These are phyloP conservation scores for Melikaiella ostensackeni DNA, from an alignment of 2,888 invertebrate species.

Conservation along the genomic window DNA sequence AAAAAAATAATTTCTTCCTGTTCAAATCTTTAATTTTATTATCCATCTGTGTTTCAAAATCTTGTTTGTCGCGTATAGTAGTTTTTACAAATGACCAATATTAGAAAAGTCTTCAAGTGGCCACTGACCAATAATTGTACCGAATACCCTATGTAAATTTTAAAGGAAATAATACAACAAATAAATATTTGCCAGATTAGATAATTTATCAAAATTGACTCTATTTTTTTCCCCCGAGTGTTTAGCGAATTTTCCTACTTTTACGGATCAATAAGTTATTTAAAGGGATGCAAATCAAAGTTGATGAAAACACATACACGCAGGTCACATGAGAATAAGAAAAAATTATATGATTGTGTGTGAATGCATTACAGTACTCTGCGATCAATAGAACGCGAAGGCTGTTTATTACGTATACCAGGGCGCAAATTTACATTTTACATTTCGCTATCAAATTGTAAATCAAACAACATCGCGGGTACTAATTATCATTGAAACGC, in stretches of 20 bases:
- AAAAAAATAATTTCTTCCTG: no score
- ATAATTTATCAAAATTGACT: background rate
- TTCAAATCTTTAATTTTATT: no score
- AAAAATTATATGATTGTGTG: background rate
- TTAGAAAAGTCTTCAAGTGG: no score
- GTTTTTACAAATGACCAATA: no score
- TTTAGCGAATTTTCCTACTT: background rate
- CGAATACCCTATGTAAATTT: no score
- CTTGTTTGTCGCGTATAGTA: no score
- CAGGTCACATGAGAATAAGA: background rate
- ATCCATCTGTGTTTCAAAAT: no score
- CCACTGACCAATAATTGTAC: no score
- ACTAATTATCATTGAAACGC: slow-evolving; percentile 6
- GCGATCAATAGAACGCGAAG: slow-evolving; percentile 27
- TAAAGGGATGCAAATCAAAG: background rate
- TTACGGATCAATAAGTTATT: background rate
- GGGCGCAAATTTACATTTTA: slow-evolving; percentile 9
- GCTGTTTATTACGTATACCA: slow-evolving; percentile 11
- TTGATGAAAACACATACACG: background rate
- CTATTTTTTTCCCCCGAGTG: background rate
- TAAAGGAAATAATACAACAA: no score
- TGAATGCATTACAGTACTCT: slow-evolving; percentile 1
- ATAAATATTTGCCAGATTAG: no score
- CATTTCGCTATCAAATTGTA: slow-evolving; percentile 12
- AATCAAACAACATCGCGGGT: background rate